Conservation (phyloP, 1,140 invertebrate species). For the Drosophila arizonae region DNA sequence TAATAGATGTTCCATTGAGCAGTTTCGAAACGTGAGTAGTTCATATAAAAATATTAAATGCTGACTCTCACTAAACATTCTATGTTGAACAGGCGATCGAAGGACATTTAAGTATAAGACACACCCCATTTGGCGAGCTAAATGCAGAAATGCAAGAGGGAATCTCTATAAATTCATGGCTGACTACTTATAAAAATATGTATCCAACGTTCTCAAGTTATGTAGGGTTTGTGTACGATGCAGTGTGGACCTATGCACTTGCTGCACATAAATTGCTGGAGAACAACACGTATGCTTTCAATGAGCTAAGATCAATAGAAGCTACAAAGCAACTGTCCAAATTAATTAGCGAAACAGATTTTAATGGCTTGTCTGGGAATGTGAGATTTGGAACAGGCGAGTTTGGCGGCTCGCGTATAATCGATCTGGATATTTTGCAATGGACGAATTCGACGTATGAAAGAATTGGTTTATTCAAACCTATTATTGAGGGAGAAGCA, state of each 20-base stretch:
- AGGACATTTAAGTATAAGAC: constrained; percentile 89
- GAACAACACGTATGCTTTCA: constrained; percentile 55
- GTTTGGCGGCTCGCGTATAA: constrained; percentile 87
- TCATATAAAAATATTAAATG: not conserved
- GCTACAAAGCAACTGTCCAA: constrained; percentile 84
- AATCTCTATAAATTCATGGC: constrained; percentile 86
- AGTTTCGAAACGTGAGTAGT: constrained; percentile 50
- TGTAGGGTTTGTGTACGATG: constrained; percentile 92
- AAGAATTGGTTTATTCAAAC: constrained; percentile 87
- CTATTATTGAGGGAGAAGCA: constrained; percentile 81
- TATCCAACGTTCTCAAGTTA: constrained; percentile 83
- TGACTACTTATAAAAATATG: constrained; percentile 43
- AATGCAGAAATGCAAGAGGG: constrained; percentile 87
- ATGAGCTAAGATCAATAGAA: constrained; percentile 75
- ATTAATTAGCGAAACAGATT: constrained; percentile 86
- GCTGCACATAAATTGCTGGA: constrained; percentile 82
- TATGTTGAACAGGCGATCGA: constrained; percentile 85
- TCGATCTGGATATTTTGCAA: constrained; percentile 89
- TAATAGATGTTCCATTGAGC: constrained; percentile 44
- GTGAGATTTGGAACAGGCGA: constrained; percentile 86
- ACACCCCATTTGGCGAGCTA: constrained; percentile 87
- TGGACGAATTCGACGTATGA: constrained; percentile 85
- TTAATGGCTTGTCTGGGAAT: constrained; percentile 90
- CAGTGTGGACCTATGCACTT: constrained; percentile 92
- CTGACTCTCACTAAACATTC: not conserved